Evolutionary conservation across 1,140 invertebrate species (phyloP).

Genomic region (Drosophila miranda): DNA sequence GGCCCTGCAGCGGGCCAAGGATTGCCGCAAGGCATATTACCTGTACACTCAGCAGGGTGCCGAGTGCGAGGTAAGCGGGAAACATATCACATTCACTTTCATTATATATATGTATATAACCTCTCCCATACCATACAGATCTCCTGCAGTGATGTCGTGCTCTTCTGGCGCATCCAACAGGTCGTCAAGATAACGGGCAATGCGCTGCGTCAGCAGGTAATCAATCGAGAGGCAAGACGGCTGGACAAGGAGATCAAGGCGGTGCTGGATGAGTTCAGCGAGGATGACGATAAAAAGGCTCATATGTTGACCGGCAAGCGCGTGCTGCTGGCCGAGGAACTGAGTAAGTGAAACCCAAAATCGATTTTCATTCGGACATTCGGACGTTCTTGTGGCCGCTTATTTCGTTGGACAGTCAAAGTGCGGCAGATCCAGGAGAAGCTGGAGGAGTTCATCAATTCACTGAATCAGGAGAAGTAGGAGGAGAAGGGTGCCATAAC

Average conservation of each 20-base stretch:
- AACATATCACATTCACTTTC: background rate
- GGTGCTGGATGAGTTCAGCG: slow-evolving; percentile 95
- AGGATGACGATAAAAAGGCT: slow-evolving; percentile 93
- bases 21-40: slow-evolving; percentile 96
- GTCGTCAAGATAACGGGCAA: slow-evolving; percentile 97
- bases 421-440: slow-evolving; percentile 99
- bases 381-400: background rate
- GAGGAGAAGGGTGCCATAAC: slow-evolving; percentile 45
- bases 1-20: slow-evolving; percentile 90
- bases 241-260: slow-evolving; percentile 98
- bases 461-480: slow-evolving; percentile 92
- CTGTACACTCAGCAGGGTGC: slow-evolving; percentile 91
- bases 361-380: background rate
- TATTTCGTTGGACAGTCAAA: slow-evolving; percentile 90
- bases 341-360: slow-evolving; percentile 86
- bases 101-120: background rate
- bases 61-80: slow-evolving; percentile 85
- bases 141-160: slow-evolving; percentile 96
- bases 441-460: slow-evolving; percentile 98
- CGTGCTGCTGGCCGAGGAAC: slow-evolving; percentile 97
- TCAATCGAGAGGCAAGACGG: slow-evolving; percentile 95
- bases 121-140: slow-evolving; percentile 82
- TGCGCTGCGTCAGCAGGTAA: slow-evolving; percentile 97
- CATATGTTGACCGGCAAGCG: slow-evolving; percentile 94
- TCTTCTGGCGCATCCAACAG: slow-evolving; percentile 98